These are phyloP conservation scores for Chaetodon trifasciatus DNA, from an alignment of 2,797 vertebrate species.

Conservation along the genomic window DNA sequence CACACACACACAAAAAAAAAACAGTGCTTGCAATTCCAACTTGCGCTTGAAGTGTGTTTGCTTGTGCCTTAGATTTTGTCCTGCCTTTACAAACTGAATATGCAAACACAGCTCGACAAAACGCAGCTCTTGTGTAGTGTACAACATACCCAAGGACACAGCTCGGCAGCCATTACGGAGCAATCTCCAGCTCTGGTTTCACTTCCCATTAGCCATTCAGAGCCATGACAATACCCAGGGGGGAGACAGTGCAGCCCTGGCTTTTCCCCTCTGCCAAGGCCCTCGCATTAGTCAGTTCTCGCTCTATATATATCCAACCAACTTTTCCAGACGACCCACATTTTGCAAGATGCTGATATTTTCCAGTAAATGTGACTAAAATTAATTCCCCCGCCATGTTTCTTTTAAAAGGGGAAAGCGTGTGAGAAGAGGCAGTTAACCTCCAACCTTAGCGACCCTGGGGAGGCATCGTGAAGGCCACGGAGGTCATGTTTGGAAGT, in stretches of 20 bases:
- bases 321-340: constrained; percentile 8
- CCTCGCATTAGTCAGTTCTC: constrained; percentile 49
- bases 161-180: constrained; percentile 65
- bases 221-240: constrained; percentile 76
- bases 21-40: not conserved
- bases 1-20: not conserved
- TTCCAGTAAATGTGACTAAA: not conserved
- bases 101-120: constrained; percentile 43
- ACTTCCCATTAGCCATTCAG: constrained; percentile 81
- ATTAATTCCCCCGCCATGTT: not conserved
- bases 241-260: constrained; percentile 48
- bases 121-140: constrained; percentile 32
- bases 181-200: constrained; percentile 75
- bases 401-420: not conserved
- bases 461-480: not conserved
- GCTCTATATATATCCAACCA: not conserved
- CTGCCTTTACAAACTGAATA: constrained; percentile 4
- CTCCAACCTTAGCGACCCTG: not conserved
- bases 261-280: constrained; percentile 51
- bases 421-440: constrained; percentile 9
- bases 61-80: not conserved
- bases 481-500: not conserved
- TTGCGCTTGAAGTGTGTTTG: constrained; percentile 2
- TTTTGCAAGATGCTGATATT: constrained; percentile 16
- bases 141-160: constrained; percentile 58